Base-by-base conservation (phyloP, 2,797 vertebrate genomes). In the Mormyrops boulengeri region DNA sequence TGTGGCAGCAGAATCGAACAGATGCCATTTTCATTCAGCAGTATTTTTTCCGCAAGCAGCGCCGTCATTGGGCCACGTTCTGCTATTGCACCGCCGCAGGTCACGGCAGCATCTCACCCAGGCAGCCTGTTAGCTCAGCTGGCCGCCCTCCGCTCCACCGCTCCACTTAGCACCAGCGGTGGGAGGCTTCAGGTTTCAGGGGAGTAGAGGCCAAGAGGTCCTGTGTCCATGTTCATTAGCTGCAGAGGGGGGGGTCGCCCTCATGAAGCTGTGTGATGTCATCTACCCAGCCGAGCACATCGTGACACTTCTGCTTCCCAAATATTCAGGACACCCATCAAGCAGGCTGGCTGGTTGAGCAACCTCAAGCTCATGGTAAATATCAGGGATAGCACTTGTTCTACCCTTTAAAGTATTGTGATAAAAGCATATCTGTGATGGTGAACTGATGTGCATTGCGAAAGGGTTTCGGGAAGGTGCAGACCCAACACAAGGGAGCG, bases 261-360 rank as follows among this genome's bases (percentile, higher is more conserved):
- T 93, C 94, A 22, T 77, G 93, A 93, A 93, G 95, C 93, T 92
- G 93, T 94, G 95, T 95, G 95, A 95, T 94, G 95, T 95, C 95
- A 94, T 95, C 93, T 95, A 93, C 94, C 90, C 93, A 94, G 95
- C 94, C 94, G 95, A 95, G 93, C 95, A 93, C 92, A 91, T 95
- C 66, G 12, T 26, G 41, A 50, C 14, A 22, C 82, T 47, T 50
- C 38, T 47, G 49, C 49, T 47, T 85, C 82, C 44, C 41, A 85
- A 47, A 85, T 50, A 50, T 85, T 85, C 44, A 26, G 41, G 49
- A 26, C 49, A 26, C 17, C 49, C 82, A 85, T 85, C 82, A 85
- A 47, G 82, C 47, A 85, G 30, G 26, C 0, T 73, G 66, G 66
- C 66, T 73, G 66, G 66, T 73, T 30, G 11, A 34, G 3, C 66